Conservation (phyloP, 2,113 vertebrate genomes). For the Crotalus tigris region DNA sequence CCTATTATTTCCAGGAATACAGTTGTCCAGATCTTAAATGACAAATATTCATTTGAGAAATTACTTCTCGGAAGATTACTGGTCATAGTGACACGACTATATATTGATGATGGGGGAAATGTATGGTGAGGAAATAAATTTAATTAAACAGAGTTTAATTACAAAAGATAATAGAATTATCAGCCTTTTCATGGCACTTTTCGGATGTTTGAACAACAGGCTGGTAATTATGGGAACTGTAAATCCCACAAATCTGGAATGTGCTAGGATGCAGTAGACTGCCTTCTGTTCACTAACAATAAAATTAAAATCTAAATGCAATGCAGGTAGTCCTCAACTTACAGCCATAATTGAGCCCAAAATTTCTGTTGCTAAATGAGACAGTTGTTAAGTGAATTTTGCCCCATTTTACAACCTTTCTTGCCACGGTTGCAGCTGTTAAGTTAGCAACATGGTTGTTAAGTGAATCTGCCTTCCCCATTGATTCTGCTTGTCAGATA, state of each 20-base stretch:
- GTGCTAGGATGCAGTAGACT: background rate
- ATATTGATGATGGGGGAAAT: background rate
- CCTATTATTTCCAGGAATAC: background rate
- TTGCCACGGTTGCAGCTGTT: too few relatives aligned
- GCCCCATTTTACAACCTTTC: background rate
- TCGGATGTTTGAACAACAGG: background rate
- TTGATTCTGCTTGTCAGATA: too few relatives aligned
- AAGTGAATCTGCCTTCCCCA: too few relatives aligned
- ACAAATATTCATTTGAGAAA: background rate
- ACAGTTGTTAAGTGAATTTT: background rate
- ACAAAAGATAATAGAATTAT: background rate
- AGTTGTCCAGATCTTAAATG: background rate
- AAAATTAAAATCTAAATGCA: background rate
- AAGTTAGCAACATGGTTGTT: too few relatives aligned
- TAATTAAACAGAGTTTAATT: background rate
- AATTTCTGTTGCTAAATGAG: background rate
- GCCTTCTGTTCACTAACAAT: background rate
- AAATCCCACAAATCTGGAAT: background rate
- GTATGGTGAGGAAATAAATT: background rate
- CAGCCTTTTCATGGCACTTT: background rate
- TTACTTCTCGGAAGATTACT: background rate
- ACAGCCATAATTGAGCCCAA: background rate
- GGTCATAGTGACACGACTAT: background rate
- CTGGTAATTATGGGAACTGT: background rate
- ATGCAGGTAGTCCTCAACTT: background rate